Conservation (phyloP, 2,888 invertebrate genomes). For the Pegoplata infirma region DNA sequence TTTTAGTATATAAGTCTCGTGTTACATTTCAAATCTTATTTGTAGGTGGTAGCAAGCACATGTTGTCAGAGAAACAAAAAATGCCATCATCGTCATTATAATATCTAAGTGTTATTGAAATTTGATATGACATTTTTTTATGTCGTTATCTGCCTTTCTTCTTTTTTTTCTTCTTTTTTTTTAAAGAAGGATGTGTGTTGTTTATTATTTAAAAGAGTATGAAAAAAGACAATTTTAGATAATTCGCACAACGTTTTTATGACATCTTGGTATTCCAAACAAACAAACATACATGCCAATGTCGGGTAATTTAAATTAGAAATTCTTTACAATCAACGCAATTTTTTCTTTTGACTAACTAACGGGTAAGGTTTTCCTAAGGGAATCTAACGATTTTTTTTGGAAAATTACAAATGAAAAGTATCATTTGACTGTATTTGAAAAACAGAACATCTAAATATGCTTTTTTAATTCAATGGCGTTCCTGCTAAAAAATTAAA, state of each 20-base stretch:
- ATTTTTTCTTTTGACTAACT: slow-evolving; percentile 6
- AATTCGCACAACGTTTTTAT: background rate
- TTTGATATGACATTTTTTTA: slow-evolving; percentile 12
- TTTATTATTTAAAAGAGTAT: background rate
- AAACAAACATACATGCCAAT: too few species aligned
- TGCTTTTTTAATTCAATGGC: too few species aligned
- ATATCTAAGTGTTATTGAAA: slow-evolving; percentile 36
- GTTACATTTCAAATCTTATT: slow-evolving; percentile 25
- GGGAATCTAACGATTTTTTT: too few species aligned
- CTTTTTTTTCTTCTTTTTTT: too few species aligned
- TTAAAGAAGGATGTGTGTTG: slow-evolving; percentile 8
- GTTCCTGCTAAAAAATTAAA: too few species aligned
- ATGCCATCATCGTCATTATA: slow-evolving; percentile 1
- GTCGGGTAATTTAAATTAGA: background rate
- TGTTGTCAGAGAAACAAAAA: slow-evolving; percentile 13
- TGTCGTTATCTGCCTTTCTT: background rate
- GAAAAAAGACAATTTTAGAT: background rate
- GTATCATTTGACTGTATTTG: too few species aligned
- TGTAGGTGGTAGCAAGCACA: slow-evolving; percentile 7
- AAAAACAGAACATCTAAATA: too few species aligned
- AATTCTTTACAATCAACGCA: slow-evolving; percentile 7
- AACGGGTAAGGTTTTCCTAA: too few species aligned
- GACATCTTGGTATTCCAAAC: too few species aligned
- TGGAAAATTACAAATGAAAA: too few species aligned
- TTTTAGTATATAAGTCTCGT: slow-evolving; percentile 21